Percentiles rank a stretch among this genome's conserved stretches.
phyloP scores from a whole-genome alignment of 2,113 vertebrate genomes.

The Pseudonaja textilis region DNA sequence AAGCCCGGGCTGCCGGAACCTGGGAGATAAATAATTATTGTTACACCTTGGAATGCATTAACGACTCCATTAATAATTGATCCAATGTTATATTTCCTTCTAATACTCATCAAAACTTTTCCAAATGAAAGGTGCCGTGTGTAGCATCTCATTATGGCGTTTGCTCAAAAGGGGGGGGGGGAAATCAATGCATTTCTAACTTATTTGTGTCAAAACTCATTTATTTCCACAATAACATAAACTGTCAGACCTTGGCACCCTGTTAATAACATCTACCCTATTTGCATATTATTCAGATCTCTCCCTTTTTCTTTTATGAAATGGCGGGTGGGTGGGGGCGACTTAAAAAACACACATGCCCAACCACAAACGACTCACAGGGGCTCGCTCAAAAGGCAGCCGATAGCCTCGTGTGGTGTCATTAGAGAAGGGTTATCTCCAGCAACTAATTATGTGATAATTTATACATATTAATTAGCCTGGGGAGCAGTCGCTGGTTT shows the following conservation, averaged over 20 bases:
- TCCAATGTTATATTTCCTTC: constrained; percentile 69
- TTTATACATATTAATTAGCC: constrained; percentile 78
- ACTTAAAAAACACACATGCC: constrained; percentile 27
- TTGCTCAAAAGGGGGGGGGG: constrained; percentile 61
- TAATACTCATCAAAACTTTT: constrained; percentile 78
- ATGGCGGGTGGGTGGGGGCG: constrained; percentile 35
- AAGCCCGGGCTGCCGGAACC: background rate
- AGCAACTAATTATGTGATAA: constrained; percentile 78
- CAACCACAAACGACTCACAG: background rate
- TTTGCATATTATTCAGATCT: constrained; percentile 86
- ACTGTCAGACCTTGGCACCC: constrained; percentile 81
- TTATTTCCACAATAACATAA: constrained; percentile 84
- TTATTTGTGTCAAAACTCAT: constrained; percentile 87
- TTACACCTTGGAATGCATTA: constrained; percentile 74
- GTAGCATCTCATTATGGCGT: constrained; percentile 76
- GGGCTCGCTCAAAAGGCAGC: constrained; percentile 49
- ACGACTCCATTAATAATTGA: constrained; percentile 78
- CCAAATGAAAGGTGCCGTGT: constrained; percentile 68
- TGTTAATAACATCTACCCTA: constrained; percentile 79
- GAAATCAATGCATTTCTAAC: constrained; percentile 82
- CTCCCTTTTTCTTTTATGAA: constrained; percentile 71
- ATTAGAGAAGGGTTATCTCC: constrained; percentile 79
- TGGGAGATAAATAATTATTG: constrained; percentile 69
- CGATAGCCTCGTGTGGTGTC: constrained; percentile 70
- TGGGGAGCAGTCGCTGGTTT: constrained; percentile 57